phyloP scores from a whole-genome alignment of 2,797 vertebrate species.

The Limosa lapponica region DNA sequence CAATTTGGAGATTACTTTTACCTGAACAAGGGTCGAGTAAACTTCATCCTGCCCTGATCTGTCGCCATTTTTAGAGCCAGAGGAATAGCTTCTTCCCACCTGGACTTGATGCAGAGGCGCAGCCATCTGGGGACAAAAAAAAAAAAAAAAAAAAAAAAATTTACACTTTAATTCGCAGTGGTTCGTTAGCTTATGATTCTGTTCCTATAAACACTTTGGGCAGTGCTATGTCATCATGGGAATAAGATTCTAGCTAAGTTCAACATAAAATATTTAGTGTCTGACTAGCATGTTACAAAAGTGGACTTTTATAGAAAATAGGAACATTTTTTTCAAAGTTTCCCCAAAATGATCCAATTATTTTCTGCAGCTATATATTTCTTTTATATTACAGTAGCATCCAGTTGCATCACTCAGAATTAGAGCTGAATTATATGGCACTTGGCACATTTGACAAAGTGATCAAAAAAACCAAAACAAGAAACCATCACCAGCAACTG shows the following conservation, averaged over 20 bases:
- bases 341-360: not conserved
- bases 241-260: not conserved
- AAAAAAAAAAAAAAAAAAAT: fast-evolving
- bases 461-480: not conserved
- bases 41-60: slow-evolving; percentile 96
- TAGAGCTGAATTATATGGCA: not conserved
- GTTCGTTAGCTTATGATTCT: not conserved
- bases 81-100: slow-evolving; percentile 91
- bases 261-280: not conserved
- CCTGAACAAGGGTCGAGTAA: slow-evolving; percentile 93
- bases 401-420: not conserved
- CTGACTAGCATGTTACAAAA: not conserved
- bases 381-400: not conserved
- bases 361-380: not conserved
- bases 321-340: not conserved
- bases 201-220: not conserved
- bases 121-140: slow-evolving; percentile 84
- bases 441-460: not conserved
- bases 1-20: slow-evolving; percentile 64
- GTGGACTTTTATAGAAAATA: not conserved
- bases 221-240: not conserved
- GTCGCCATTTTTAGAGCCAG: slow-evolving; percentile 93
- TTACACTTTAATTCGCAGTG: not conserved
- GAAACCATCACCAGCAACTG: not conserved
- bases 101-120: slow-evolving; percentile 88